These are phyloP conservation scores for Conus canariensis DNA, from an alignment of 2,888 invertebrate genomes.

Conservation along the genomic window DNA sequence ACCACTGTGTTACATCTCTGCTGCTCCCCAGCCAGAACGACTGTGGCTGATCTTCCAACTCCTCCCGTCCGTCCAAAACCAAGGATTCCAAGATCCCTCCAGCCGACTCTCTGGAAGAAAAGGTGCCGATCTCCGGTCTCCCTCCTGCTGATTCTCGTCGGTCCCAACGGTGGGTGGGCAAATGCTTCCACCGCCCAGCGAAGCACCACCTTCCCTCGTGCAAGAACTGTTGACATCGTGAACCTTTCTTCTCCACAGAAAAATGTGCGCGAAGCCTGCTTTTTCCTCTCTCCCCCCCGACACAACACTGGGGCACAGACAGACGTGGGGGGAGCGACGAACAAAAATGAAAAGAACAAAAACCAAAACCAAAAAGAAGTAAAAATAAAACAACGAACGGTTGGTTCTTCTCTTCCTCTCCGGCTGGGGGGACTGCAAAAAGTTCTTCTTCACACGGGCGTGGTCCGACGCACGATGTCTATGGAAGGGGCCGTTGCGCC, in stretches of 20 bases:
- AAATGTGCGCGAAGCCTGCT: neutral
- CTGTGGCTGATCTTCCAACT: no score
- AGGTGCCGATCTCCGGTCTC: no score
- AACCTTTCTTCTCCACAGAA: neutral
- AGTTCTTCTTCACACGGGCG: conserved; percentile 59
- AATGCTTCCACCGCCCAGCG: no score
- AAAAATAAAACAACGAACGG: no score
- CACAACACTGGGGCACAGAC: neutral
- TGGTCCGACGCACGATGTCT: conserved; percentile 66
- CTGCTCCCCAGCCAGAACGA: no score
- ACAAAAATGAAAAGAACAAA: neutral
- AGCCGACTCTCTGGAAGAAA: no score
- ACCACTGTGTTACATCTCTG: no score
- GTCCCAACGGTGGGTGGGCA: no score
- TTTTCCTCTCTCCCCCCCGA: neutral
- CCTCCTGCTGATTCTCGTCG: no score
- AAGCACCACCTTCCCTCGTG: no score
- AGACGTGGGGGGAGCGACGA: neutral
- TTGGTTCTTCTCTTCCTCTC: neutral
- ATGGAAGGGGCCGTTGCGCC: conserved; percentile 56
- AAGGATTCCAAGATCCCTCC: no score
- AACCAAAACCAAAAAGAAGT: neutral
- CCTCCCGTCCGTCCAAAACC: no score
- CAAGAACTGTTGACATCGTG: neutral
- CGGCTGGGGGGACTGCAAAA: neutral